phyloP scores from a whole-genome alignment of 1,140 invertebrate genomes.

The Drosophila rhopaloa region DNA sequence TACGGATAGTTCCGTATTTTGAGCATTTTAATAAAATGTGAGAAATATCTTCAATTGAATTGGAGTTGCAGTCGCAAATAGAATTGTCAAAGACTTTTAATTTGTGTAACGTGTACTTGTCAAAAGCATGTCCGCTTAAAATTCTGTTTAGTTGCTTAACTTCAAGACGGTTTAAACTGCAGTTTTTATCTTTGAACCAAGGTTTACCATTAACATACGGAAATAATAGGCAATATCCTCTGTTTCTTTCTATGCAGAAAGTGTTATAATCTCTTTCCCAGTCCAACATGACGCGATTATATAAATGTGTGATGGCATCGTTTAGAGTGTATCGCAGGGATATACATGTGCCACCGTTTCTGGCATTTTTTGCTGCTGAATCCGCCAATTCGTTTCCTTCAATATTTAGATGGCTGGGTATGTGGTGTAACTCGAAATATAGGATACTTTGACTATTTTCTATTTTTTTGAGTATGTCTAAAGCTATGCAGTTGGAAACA shows the following conservation, averaged over 20 bases:
- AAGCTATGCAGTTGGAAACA: background rate
- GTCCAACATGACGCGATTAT: background rate
- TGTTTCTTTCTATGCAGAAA: conserved; percentile 3
- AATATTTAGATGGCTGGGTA: background rate
- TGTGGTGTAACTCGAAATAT: background rate
- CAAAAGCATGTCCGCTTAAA: too few species aligned
- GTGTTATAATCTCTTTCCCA: conserved; percentile 3
- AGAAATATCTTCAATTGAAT: too few species aligned
- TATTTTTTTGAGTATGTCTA: background rate
- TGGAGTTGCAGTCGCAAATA: too few species aligned
- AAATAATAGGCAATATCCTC: conserved; percentile 3
- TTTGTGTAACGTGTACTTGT: too few species aligned
- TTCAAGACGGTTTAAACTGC: too few species aligned
- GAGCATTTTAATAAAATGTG: too few species aligned
- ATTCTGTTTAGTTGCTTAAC: too few species aligned
- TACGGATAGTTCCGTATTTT: too few species aligned
- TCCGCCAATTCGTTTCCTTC: background rate
- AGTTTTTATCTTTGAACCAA: too few species aligned
- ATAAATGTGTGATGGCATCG: conserved; percentile 3
- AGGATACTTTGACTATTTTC: conserved; percentile 3
- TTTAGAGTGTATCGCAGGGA: conserved; percentile 1
- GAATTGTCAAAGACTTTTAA: too few species aligned
- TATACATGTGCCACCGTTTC: background rate
- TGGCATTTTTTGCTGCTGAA: conserved; percentile 2
- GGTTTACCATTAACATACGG: background rate